Conservation (phyloP, 2,113 vertebrate genomes). For the Haemorhous mexicanus region DNA sequence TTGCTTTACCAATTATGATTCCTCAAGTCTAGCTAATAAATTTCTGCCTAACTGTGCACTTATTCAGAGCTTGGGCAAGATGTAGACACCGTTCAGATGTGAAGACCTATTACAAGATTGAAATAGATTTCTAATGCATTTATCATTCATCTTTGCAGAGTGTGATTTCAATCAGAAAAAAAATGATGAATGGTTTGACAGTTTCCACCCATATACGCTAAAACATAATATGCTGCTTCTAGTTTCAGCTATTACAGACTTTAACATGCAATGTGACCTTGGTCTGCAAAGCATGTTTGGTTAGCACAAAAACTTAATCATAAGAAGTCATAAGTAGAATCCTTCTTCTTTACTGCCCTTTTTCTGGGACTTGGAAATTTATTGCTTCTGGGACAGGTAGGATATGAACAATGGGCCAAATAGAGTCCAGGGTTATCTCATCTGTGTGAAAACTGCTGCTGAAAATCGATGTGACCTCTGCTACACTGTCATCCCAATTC, state of each 20-base stretch:
- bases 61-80: conserved; percentile 32
- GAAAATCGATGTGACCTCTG: conserved; percentile 90
- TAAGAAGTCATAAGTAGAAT: conserved; percentile 80
- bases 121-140: conserved; percentile 71
- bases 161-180: conserved; percentile 70
- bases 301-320: conserved; percentile 84
- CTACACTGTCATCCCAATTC: conserved; percentile 83
- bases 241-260: conserved; percentile 67
- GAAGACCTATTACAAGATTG: conserved; percentile 72
- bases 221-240: conserved; percentile 64
- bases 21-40: conserved; percentile 25
- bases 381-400: conserved; percentile 83
- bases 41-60: conserved; percentile 29
- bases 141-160: conserved; percentile 72
- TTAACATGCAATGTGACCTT: conserved; percentile 82
- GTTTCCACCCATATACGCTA: conserved; percentile 53
- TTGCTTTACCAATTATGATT: conserved; percentile 57
- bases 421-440: conserved; percentile 86
- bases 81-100: conserved; percentile 59
- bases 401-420: conserved; percentile 87
- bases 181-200: conserved; percentile 70
- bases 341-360: conserved; percentile 81
- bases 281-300: conserved; percentile 77
- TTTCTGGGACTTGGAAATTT: conserved; percentile 79
- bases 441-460: conserved; percentile 79